Conservation (phyloP, 2,888 invertebrate genomes). For the Quadroppia sp. region DNA sequence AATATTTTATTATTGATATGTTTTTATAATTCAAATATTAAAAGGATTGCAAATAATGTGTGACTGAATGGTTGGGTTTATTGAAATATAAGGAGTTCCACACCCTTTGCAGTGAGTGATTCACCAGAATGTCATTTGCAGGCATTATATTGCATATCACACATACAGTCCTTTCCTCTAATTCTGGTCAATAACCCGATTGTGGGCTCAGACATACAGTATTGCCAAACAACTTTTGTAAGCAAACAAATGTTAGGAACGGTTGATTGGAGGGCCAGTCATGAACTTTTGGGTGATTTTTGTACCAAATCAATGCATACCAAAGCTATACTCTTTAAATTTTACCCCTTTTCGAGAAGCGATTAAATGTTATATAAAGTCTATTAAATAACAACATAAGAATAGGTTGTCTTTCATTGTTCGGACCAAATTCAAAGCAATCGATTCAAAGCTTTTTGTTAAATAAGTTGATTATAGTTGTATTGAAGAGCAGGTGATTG, state of each 20-base stretch:
- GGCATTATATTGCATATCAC: slow-evolving; percentile 4
- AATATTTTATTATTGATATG: slow-evolving; percentile 1
- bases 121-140: slow-evolving; percentile 29
- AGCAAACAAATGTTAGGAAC: neutral
- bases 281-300: neutral
- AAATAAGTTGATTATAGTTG: neutral
- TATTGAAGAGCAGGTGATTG: neutral
- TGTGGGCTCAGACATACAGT: neutral
- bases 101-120: slow-evolving; percentile 30
- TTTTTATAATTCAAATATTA: slow-evolving; percentile 19
- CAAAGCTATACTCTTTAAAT: neutral
- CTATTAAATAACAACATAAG: neutral
- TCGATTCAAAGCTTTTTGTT: neutral
- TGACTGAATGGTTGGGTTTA: neutral
- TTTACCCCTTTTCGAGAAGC: neutral
- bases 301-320: neutral
- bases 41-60: neutral
- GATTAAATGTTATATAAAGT: neutral
- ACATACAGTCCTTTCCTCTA: neutral
- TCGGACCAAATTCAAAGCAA: neutral
- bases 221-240: neutral
- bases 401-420: neutral
- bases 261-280: slow-evolving; percentile 26
- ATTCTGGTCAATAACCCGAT: slow-evolving; percentile 34
- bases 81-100: neutral